phyloP scores from a whole-genome alignment of 2,113 vertebrate genomes.

The Ibidorhyncha struthersii region DNA sequence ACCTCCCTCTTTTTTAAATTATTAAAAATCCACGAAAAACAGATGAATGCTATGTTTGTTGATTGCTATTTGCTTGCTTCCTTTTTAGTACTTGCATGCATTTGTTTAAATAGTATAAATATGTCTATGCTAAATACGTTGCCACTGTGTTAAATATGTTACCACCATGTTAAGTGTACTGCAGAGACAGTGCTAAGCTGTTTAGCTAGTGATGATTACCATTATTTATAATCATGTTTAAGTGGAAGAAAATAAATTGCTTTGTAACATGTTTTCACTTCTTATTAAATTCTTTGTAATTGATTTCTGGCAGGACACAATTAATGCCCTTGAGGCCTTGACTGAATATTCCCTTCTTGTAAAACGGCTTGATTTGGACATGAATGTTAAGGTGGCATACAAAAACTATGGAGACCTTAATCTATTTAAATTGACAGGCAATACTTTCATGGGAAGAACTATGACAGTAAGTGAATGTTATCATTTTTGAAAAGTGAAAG shows the following conservation, averaged over 20 bases:
- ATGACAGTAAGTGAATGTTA: conserved; percentile 72
- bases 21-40: neutral
- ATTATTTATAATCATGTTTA: neutral
- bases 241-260: neutral
- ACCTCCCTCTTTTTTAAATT: neutral
- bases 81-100: neutral
- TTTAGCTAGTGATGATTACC: neutral
- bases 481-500: neutral
- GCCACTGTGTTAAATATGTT: neutral
- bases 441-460: conserved; percentile 74
- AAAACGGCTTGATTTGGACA: conserved; percentile 72
- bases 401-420: conserved; percentile 64
- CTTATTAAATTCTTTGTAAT: neutral
- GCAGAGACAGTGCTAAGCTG: neutral
- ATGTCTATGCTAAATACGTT: neutral
- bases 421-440: conserved; percentile 72
- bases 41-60: neutral
- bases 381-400: conserved; percentile 81
- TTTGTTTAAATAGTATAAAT: neutral
- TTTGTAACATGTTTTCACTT: neutral
- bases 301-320: conserved; percentile 80
- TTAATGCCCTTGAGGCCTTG: conserved; percentile 86
- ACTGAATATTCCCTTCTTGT: conserved; percentile 80
- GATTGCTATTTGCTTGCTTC: neutral
- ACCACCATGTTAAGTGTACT: neutral